Conservation (phyloP, 2,888 invertebrate genomes). For the Caenorhabditis panamensis region DNA sequence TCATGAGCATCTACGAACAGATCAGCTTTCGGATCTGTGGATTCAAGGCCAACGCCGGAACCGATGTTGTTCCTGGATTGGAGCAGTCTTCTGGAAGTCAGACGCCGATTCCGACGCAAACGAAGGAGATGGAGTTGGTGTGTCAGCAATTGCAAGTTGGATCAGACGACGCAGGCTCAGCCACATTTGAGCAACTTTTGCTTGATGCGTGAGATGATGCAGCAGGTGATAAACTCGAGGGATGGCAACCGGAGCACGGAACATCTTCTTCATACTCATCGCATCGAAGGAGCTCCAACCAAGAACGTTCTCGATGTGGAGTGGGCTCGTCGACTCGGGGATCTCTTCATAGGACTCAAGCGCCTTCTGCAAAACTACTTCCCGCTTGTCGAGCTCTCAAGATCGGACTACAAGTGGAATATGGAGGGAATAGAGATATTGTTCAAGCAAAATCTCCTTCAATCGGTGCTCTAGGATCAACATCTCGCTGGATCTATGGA, state of each 20-base stretch:
- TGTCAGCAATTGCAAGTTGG: conserved; percentile 55
- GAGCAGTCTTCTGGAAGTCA: too few species aligned
- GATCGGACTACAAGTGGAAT: too few species aligned
- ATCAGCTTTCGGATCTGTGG: conserved; percentile 84
- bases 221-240: conserved; percentile 51
- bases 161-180: conserved; percentile 63
- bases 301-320: conserved; percentile 65
- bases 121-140: conserved; percentile 57
- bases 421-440: too few species aligned
- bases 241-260: conserved; percentile 69
- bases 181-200: conserved; percentile 61
- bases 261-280: conserved; percentile 68
- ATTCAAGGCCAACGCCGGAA: conserved; percentile 71
- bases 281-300: conserved; percentile 35
- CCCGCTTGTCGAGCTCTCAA: too few species aligned
- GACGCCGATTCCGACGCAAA: conserved; percentile 27
- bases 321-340: conserved; percentile 70
- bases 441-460: conserved; percentile 88
- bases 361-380: too few species aligned
- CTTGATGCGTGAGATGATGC: conserved; percentile 65
- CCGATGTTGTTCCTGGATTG: conserved; percentile 7
- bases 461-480: conserved; percentile 89
- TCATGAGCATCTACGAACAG: conserved; percentile 96
- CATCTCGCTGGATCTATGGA: conserved; percentile 90
- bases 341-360: conserved; percentile 72